Evolutionary conservation across 2,113 vertebrate genomes (phyloP), one percentile per base, ranked within the genome.

Genomic region (Puffinus mauretanicus): DNA sequence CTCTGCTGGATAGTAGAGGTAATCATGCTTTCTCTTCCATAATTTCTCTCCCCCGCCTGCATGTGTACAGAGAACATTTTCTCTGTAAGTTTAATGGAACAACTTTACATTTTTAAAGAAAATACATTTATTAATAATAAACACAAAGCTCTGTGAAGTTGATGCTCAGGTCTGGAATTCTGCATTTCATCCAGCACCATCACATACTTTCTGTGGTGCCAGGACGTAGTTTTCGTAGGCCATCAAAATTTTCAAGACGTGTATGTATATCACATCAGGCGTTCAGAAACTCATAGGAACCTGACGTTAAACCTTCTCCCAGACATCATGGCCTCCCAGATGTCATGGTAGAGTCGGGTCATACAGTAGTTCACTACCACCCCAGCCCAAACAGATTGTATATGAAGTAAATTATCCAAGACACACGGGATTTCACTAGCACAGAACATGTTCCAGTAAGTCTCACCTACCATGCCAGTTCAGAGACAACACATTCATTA

Each of bases 11-110:
- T 42, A 88, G 66, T 24, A 40, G 58, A 83, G 19, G 13, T 22
- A 93, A 93, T 89, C 77, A 69, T 69, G 34, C 25, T 90, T 93
- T 88, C 75, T 87, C 8, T 82, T 88, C 78, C 58, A 13, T 79
- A 67, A 82, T 93, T 89, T 94, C 27, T 94, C 27, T 77, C 46
- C 22, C 32, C 13, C 1, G 5, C 7, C 36, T 82, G 38, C 34
- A 70, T 77, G 34, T 70, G 22, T 77, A 58, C 18, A 36, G 19
- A 79, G 52, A 92, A 38, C 14, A 58, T 72, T 70, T 86, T 89
- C 57, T 61, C 36, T 27, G 4, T 42, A 76, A 91, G 30, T 52
- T 89, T 79, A 72, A 65, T 30, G 20, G 42, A 80, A 88, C n/a
- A 89, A 77, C 21, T 88, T 66, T 11, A n/a, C 6, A 51, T 80